Evolutionary conservation across 2,113 vertebrate species (phyloP).

Genomic region (Coryphaenoides rupestris): DNA sequence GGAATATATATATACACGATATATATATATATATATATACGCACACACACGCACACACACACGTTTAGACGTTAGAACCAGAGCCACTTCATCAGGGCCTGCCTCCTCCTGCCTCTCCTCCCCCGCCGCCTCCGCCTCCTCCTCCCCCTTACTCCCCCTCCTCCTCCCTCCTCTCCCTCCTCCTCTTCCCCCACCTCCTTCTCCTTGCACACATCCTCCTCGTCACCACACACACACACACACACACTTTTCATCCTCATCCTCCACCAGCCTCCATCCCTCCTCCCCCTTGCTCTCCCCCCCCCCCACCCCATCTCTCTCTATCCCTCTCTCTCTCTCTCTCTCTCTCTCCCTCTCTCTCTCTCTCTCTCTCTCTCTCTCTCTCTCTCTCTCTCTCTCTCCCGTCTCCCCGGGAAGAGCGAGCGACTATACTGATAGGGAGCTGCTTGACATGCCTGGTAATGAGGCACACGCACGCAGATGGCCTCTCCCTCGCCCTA

Average conservation of each 20-base stretch:
- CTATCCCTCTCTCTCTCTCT: background rate
- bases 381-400: conserved; percentile 28
- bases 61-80: too few relatives aligned
- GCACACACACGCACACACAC: background rate
- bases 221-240: too few relatives aligned
- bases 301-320: background rate
- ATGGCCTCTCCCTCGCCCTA: conserved; percentile 47
- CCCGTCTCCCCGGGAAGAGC: conserved; percentile 58
- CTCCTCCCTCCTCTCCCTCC: too few relatives aligned
- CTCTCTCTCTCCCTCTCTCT: conserved; percentile 4
- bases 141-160: conserved; percentile 12
- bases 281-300: conserved; percentile 24
- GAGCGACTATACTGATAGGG: conserved; percentile 54
- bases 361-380: conserved; percentile 14
- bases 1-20: too few relatives aligned
- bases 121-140: background rate
- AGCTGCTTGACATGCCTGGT: conserved; percentile 62
- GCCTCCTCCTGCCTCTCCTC: too few relatives aligned
- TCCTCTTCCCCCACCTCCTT: background rate
- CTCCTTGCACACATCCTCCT: conserved; percentile 12
- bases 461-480: conserved; percentile 63
- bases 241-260: background rate
- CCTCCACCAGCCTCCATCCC: background rate
- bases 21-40: too few relatives aligned
- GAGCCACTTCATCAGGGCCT: too few relatives aligned